Percentiles rank a stretch among this genome's conserved stretches.
Conservation (phyloP, 2,888 invertebrate genomes). For the Hyalella azteca region DNA sequence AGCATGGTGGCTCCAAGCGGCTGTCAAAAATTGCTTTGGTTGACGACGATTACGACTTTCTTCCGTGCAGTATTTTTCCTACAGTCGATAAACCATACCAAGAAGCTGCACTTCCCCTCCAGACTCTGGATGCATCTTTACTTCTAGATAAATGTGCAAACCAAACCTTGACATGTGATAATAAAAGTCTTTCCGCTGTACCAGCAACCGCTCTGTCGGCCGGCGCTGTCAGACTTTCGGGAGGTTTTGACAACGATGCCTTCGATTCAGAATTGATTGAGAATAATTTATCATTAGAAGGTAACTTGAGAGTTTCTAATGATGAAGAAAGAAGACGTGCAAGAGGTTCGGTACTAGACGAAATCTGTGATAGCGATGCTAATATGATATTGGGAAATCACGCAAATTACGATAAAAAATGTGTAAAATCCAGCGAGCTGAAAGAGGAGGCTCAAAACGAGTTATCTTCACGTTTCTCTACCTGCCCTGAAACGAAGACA, state of each 20-base stretch:
- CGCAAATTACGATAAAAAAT: too few species aligned
- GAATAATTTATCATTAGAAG: too few species aligned
- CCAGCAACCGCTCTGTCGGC: background rate
- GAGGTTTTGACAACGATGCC: slow-evolving; percentile 51
- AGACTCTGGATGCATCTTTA: slow-evolving; percentile 3
- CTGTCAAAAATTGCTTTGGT: background rate
- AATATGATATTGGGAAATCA: too few species aligned
- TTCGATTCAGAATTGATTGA: slow-evolving; percentile 47
- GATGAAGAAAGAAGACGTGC: too few species aligned
- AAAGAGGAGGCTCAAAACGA: too few species aligned
- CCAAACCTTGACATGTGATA: background rate
- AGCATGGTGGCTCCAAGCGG: background rate
- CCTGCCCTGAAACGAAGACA: background rate
- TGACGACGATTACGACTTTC: background rate
- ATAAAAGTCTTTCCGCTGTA: background rate
- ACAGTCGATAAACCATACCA: slow-evolving; percentile 15
- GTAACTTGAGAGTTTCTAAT: too few species aligned
- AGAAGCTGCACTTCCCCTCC: background rate
- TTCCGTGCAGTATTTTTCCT: background rate
- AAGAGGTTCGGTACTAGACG: too few species aligned
- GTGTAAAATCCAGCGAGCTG: too few species aligned
- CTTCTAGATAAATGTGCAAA: slow-evolving; percentile 12
- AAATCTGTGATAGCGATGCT: too few species aligned
- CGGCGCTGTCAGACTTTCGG: background rate
- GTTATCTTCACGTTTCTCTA: too few species aligned